Evolutionary conservation across 2,797 vertebrate genomes (phyloP).

Genomic region (Malacoraja senta): DNA sequence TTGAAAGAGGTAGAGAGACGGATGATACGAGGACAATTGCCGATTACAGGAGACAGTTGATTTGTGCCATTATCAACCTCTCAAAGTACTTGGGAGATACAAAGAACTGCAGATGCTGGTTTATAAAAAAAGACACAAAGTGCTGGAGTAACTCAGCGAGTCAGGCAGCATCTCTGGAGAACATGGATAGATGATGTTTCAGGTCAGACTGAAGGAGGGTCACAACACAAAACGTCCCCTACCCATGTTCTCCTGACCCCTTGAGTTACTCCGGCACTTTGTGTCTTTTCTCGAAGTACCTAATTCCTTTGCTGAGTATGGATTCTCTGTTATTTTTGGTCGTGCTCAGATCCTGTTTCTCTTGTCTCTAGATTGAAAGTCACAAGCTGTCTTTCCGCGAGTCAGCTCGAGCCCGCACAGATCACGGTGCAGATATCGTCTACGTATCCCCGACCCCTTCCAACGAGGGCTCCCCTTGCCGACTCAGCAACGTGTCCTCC

Average conservation of each 20-base stretch:
- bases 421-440: slow-evolving; percentile 96
- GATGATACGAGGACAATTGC: not conserved
- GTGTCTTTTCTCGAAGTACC: no score
- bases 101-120: no score
- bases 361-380: slow-evolving; percentile 74
- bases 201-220: no score
- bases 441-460: slow-evolving; percentile 72
- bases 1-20: not conserved
- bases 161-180: no score
- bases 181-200: no score
- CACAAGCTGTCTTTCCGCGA: slow-evolving; percentile 95
- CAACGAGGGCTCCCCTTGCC: slow-evolving; percentile 79
- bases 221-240: no score
- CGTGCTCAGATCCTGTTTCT: not conserved
- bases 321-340: not conserved
- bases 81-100: no score
- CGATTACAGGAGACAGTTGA: not conserved
- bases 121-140: no score
- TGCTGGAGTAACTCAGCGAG: no score
- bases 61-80: no score
- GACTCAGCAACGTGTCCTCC: slow-evolving; percentile 94
- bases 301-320: not conserved
- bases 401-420: slow-evolving; percentile 90
- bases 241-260: no score
- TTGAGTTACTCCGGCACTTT: no score